phyloP scores from a whole-genome alignment of 64 coral and sea anemone genomes.

The Acropora tenuis region DNA sequence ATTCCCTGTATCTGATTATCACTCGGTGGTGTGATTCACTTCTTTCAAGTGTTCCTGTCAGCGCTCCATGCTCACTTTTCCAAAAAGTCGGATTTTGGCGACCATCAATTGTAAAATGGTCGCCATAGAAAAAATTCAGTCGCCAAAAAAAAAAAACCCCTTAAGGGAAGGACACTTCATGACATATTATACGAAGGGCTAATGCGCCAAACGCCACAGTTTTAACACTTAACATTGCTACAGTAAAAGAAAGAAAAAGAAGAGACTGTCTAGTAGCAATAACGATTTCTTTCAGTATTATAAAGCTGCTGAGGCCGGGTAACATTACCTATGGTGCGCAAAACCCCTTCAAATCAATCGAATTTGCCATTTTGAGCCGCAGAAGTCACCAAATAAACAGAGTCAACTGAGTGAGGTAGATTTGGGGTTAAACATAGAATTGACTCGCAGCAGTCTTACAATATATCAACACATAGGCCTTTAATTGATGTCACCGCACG shows the following conservation, averaged over 20 bases:
- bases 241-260: neutral
- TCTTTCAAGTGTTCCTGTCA: neutral
- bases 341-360: too few relatives aligned
- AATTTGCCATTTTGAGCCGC: too few relatives aligned
- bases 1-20: slow-evolving; percentile 25
- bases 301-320: too few relatives aligned
- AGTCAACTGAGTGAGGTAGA: too few relatives aligned
- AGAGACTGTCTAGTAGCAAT: neutral
- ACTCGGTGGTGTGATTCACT: neutral
- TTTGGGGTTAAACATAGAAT: too few relatives aligned
- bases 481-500: too few relatives aligned
- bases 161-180: neutral
- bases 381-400: too few relatives aligned
- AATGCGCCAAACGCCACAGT: neutral
- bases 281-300: neutral
- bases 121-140: slow-evolving; percentile 53
- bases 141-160: neutral
- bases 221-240: neutral
- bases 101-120: slow-evolving; percentile 66
- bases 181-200: neutral
- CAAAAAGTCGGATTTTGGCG: slow-evolving; percentile 55
- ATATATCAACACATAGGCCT: too few relatives aligned
- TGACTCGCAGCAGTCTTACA: too few relatives aligned
- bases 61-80: neutral
- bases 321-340: too few relatives aligned